Percentiles rank a stretch among this genome's conserved stretches.
These are phyloP conservation scores for Poecilobothrus nobilitatus DNA, from an alignment of 2,888 invertebrate genomes.

Conservation along the genomic window DNA sequence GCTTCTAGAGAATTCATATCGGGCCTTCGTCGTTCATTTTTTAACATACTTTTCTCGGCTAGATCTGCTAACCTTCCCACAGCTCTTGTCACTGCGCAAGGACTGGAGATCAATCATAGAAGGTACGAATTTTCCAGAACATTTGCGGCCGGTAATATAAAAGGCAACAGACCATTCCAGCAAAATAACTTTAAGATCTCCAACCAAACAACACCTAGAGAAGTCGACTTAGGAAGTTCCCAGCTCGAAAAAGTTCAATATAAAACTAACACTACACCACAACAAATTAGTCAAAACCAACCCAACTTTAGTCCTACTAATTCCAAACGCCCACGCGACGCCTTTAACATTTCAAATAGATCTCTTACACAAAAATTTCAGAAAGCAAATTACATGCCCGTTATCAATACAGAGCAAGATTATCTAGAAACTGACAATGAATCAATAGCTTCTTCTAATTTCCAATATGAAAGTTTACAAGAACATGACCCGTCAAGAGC, in stretches of 20 bases:
- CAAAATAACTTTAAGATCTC: background rate
- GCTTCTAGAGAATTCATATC: slow-evolving; percentile 15
- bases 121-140: slow-evolving; percentile 16
- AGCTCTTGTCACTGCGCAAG: slow-evolving; percentile 22
- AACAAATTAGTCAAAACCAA: background rate
- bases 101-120: slow-evolving; percentile 18
- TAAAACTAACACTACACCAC: too few relatives aligned
- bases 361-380: background rate
- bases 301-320: background rate
- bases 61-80: slow-evolving; percentile 19
- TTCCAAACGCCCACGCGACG: background rate
- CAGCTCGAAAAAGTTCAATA: background rate
- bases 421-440: background rate
- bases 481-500: background rate
- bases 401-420: background rate
- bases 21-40: slow-evolving; percentile 16
- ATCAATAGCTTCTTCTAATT: too few relatives aligned
- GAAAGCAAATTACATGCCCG: background rate
- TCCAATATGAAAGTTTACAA: background rate
- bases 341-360: background rate
- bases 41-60: slow-evolving; percentile 20
- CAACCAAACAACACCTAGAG: background rate
- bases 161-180: background rate
- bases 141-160: background rate
- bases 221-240: background rate